Evolutionary conservation across 2,113 vertebrate genomes (phyloP).

Genomic region (Pogonocichla stellata): DNA sequence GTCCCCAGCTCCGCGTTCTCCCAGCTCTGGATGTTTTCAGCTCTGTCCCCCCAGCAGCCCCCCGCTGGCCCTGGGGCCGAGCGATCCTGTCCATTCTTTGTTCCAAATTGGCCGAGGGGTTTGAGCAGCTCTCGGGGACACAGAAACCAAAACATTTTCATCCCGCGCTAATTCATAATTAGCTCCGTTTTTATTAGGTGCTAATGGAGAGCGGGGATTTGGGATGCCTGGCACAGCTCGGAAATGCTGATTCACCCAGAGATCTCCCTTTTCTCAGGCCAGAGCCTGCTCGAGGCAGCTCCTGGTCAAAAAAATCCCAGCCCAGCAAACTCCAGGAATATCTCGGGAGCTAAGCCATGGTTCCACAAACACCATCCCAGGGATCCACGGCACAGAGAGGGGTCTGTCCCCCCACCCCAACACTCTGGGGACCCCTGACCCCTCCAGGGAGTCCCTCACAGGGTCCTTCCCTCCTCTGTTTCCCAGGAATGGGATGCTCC

Average conservation of each 20-base stretch:
- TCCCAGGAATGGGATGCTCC: not conserved
- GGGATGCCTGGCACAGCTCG: conserved; percentile 64
- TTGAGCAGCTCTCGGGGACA: conserved; percentile 13
- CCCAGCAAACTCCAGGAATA: not conserved
- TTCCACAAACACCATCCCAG: not conserved
- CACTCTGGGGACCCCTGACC: not conserved
- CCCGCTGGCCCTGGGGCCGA: fast-evolving
- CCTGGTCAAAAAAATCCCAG: not conserved
- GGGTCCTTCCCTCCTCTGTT: not conserved
- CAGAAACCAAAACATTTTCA: conserved; percentile 57
- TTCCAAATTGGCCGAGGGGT: conserved; percentile 10
- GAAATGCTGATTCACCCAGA: conserved; percentile 74
- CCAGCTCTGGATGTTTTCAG: fast-evolving
- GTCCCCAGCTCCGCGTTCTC: too few relatives aligned
- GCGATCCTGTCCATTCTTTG: fast-evolving
- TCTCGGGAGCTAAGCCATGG: fast-evolving
- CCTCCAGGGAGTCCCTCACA: not conserved
- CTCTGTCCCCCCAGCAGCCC: not conserved
- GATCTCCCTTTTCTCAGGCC: conserved; percentile 32
- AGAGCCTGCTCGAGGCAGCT: not conserved
- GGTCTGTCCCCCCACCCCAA: not conserved
- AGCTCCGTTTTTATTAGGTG: conserved; percentile 72
- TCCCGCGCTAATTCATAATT: conserved; percentile 40
- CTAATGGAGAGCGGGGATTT: conserved; percentile 72
- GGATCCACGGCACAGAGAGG: fast-evolving